Evolutionary conservation across 2,888 invertebrate genomes (phyloP).

Genomic region (Petrolisthes cinctipes): DNA sequence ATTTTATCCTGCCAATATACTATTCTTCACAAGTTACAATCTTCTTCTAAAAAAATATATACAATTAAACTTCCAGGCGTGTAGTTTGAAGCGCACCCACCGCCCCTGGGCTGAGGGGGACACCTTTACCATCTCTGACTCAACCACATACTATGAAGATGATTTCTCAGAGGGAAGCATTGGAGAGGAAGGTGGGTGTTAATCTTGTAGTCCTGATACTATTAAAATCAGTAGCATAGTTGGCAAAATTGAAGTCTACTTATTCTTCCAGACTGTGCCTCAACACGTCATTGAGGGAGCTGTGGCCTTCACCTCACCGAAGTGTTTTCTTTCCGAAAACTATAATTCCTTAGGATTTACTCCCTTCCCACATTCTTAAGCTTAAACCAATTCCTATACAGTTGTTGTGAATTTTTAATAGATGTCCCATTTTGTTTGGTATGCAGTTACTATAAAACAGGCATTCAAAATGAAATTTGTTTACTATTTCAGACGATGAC

Average conservation of each 20-base stretch:
- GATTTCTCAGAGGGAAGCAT: conserved; percentile 86
- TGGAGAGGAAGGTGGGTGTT: conserved; percentile 81
- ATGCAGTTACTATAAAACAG: too few species aligned
- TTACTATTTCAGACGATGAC: conserved; percentile 55
- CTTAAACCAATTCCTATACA: too few species aligned
- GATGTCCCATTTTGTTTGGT: too few species aligned
- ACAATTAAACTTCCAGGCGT: conserved; percentile 74
- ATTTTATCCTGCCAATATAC: not conserved
- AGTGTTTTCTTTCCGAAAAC: too few species aligned
- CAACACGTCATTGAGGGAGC: too few species aligned
- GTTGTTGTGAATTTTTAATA: too few species aligned
- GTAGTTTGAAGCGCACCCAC: conserved; percentile 83
- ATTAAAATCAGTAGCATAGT: not conserved
- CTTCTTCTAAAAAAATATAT: too few species aligned
- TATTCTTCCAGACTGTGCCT: not conserved
- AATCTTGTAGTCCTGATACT: not conserved
- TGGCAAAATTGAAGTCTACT: not conserved
- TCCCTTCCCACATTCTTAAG: too few species aligned
- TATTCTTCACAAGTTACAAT: not conserved
- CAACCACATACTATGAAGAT: conserved; percentile 96
- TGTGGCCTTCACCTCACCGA: too few species aligned
- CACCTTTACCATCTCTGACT: conserved; percentile 87
- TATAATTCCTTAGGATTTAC: too few species aligned
- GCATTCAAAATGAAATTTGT: too few species aligned
- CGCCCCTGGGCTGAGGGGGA: conserved; percentile 87